These are phyloP conservation scores for Cataglyphis rosenhaueri DNA, from an alignment of 2,888 invertebrate genomes.

Conservation along the genomic window DNA sequence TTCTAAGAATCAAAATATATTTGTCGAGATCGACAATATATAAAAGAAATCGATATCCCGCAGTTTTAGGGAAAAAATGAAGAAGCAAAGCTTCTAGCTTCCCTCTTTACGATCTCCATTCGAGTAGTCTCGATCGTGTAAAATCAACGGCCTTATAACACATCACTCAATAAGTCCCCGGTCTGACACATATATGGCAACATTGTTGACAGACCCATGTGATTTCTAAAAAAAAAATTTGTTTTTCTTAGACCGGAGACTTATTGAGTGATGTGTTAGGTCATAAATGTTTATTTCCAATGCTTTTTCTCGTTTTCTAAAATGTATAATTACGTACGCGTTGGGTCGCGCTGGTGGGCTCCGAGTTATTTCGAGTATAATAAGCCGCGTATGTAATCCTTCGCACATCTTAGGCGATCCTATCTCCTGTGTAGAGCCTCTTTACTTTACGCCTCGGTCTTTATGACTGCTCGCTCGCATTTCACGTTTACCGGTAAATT, in stretches of 20 bases:
- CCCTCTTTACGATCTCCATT: neutral
- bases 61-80: neutral
- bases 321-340: constrained; percentile 23
- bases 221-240: too few relatives aligned
- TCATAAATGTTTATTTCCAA: constrained; percentile 6
- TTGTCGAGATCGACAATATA: neutral
- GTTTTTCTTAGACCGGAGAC: too few relatives aligned
- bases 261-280: too few relatives aligned
- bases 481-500: constrained; percentile 15
- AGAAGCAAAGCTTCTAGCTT: neutral
- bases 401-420: neutral
- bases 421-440: neutral
- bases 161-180: too few relatives aligned
- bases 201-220: too few relatives aligned
- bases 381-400: constrained; percentile 23
- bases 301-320: neutral
- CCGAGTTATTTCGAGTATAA: constrained; percentile 36
- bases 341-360: neutral
- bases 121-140: neutral
- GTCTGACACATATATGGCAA: too few relatives aligned
- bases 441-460: neutral
- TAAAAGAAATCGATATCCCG: neutral
- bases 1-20: neutral
- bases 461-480: neutral
- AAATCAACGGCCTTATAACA: neutral